Evolutionary conservation across 2,113 vertebrate species (phyloP).

Genomic region (Fukomys damarensis): DNA sequence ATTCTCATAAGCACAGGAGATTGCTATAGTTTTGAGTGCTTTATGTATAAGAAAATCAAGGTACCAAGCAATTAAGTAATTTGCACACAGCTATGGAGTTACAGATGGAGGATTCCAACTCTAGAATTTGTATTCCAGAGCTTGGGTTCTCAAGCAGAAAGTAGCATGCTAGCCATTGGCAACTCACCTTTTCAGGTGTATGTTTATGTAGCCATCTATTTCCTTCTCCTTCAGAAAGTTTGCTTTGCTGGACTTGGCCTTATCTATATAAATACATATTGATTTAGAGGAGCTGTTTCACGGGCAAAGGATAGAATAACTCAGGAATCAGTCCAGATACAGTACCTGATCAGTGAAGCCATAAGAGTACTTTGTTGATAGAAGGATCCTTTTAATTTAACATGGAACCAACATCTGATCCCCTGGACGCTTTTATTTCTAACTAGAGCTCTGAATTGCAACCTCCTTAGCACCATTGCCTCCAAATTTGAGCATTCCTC

Average conservation of each 20-base stretch:
- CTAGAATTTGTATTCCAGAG: background rate
- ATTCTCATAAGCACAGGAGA: background rate
- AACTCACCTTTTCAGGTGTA: background rate
- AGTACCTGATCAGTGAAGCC: constrained; percentile 33
- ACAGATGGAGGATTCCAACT: background rate
- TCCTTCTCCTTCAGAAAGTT: background rate
- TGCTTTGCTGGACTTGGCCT: background rate
- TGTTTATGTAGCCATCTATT: too few species aligned
- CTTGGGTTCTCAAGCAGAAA: background rate
- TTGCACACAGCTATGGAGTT: background rate
- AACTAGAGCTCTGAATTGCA: constrained; percentile 77
- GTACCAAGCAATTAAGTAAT: background rate
- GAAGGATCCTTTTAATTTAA: constrained; percentile 68
- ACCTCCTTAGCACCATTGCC: constrained; percentile 79
- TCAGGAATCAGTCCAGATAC: background rate
- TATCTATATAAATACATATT: background rate
- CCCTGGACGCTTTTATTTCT: constrained; percentile 75
- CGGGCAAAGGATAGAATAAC: background rate
- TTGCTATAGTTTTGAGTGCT: background rate
- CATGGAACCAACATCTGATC: constrained; percentile 80
- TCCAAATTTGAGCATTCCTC: constrained; percentile 67
- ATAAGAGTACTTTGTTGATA: constrained; percentile 30
- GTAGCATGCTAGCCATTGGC: background rate
- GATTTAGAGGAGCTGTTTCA: background rate
- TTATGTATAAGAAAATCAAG: background rate